Percentiles rank a stretch among this genome's conserved stretches.
phyloP scores from a whole-genome alignment of 2,797 vertebrate species.

The Manis javanica region DNA sequence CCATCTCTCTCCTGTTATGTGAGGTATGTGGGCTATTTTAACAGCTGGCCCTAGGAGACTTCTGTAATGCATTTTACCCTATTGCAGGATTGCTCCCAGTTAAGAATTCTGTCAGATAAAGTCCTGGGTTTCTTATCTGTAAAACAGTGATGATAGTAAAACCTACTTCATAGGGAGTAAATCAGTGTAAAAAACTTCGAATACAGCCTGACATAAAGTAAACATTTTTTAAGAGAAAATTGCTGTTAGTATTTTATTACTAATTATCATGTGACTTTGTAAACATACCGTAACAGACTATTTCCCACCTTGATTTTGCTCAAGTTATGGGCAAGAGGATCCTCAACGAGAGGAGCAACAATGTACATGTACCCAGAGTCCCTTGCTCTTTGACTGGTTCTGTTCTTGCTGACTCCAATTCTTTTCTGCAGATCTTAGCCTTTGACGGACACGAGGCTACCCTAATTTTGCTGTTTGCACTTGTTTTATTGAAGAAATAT shows the following conservation, averaged over 20 bases:
- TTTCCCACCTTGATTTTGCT: background rate
- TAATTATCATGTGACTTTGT: background rate
- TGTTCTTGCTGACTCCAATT: background rate
- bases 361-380: background rate
- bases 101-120: background rate
- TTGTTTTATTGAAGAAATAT: conserved; percentile 11
- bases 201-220: background rate
- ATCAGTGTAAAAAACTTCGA: background rate
- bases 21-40: background rate
- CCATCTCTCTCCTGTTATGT: background rate
- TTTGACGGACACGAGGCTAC: background rate
- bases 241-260: background rate
- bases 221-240: background rate
- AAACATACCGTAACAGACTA: background rate
- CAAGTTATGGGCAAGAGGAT: background rate
- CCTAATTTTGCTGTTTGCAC: background rate
- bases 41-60: background rate
- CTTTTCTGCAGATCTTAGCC: background rate
- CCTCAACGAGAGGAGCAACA: background rate
- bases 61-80: background rate
- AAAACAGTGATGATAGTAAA: conserved; percentile 39
- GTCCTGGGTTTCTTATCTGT: background rate
- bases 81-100: background rate
- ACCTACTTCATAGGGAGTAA: background rate
- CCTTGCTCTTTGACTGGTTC: background rate